phyloP scores from a whole-genome alignment of 2,888 invertebrate species.

The Lithophane ornitopus region DNA sequence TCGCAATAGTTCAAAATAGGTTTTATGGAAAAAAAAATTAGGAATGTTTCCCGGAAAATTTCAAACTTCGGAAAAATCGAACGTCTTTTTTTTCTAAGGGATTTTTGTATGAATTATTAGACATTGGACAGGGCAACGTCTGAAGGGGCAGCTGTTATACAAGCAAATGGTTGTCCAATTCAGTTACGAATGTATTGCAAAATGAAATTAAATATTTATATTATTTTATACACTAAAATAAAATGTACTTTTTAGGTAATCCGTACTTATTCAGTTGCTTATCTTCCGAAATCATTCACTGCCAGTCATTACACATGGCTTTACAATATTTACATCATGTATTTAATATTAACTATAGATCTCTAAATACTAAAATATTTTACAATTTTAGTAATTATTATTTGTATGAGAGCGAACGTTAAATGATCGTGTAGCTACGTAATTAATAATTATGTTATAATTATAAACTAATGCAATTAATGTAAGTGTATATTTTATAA shows the following conservation, averaged over 20 bases:
- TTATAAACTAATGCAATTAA: constrained; percentile 55
- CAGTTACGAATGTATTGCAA: not conserved
- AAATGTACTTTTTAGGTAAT: constrained; percentile 29
- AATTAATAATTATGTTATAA: constrained; percentile 26
- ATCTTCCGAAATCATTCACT: constrained; percentile 29
- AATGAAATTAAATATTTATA: not conserved
- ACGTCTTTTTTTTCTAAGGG: not conserved
- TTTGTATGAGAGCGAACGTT: constrained; percentile 35
- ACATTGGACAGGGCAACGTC: not conserved
- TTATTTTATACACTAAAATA: not conserved
- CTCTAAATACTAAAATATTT: constrained; percentile 57
- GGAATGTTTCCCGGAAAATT: not conserved
- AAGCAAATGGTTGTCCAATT: not conserved
- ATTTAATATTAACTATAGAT: constrained; percentile 49
- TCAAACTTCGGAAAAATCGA: not conserved
- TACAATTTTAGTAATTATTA: constrained; percentile 56
- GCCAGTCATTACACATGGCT: constrained; percentile 29
- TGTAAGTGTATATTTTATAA: constrained; percentile 62
- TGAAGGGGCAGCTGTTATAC: not conserved
- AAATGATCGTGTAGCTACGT: constrained; percentile 43
- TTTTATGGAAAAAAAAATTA: not conserved
- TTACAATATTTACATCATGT: constrained; percentile 16
- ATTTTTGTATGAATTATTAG: not conserved
- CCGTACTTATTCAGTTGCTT: constrained; percentile 30
- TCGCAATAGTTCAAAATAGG: not conserved